These are phyloP conservation scores for Podiceps cristatus DNA, from an alignment of 2,113 vertebrate species.

Conservation along the genomic window DNA sequence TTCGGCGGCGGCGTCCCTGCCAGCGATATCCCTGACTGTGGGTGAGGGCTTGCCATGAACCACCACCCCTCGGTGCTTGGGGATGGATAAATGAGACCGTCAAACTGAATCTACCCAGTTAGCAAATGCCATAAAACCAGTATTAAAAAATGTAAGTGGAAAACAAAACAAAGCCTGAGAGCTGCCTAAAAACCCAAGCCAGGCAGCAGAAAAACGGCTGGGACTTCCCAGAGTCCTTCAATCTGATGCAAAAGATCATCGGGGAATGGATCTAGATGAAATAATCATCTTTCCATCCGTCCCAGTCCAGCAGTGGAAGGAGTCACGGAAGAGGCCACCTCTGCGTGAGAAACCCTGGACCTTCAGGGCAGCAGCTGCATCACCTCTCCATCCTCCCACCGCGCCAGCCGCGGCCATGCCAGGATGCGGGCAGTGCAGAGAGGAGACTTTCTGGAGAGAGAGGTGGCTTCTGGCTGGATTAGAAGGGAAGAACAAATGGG, in stretches of 20 bases:
- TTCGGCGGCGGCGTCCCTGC: accelerated
- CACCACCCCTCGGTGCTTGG: neutral
- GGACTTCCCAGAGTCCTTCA: accelerated
- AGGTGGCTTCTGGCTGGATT: neutral
- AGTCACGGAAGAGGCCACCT: neutral
- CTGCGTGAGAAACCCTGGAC: neutral
- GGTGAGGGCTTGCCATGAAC: neutral
- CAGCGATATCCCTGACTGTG: neutral
- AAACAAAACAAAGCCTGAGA: neutral
- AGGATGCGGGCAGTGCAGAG: neutral
- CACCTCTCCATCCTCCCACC: neutral
- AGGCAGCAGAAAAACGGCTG: neutral
- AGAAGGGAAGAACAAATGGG: neutral
- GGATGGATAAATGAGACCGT: accelerated
- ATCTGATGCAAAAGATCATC: neutral
- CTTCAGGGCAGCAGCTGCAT: neutral
- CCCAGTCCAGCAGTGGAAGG: neutral
- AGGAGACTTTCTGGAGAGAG: neutral
- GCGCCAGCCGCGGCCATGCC: neutral
- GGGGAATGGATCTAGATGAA: neutral
- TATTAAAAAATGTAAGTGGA: neutral
- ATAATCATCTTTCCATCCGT: neutral
- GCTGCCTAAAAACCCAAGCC: neutral
- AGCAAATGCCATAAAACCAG: neutral
- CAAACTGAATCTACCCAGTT: neutral